Percentiles rank a stretch among this genome's conserved stretches.
Conservation (phyloP, 2,797 vertebrate genomes). For the Benthosema pterotum region DNA sequence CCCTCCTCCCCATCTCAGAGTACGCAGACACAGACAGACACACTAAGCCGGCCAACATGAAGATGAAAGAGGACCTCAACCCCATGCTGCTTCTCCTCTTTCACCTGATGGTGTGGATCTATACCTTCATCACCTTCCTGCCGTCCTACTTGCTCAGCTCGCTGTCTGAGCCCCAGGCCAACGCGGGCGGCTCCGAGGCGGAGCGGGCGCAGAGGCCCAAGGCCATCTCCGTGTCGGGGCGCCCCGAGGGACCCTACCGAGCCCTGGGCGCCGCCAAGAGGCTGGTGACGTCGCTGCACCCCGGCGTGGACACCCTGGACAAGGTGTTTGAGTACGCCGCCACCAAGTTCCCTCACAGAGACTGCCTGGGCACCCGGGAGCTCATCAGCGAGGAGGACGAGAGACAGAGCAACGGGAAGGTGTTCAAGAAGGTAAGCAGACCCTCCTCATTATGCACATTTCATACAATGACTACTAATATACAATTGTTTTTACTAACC, state of each 20-base stretch:
- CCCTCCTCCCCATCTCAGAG: background rate
- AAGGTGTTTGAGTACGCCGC: constrained; percentile 87
- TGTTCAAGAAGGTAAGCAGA: constrained; percentile 92
- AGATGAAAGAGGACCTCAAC: constrained; percentile 89
- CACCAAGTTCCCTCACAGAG: constrained; percentile 80
- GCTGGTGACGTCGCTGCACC: constrained; percentile 82
- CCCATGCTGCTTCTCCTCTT: constrained; percentile 87
- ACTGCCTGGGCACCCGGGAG: constrained; percentile 90
- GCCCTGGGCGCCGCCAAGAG: constrained; percentile 80
- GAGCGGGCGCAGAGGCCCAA: constrained; percentile 84
- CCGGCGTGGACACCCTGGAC: constrained; percentile 89
- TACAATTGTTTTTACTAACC: too few species aligned
- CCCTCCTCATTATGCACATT: background rate
- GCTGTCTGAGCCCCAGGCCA: constrained; percentile 37
- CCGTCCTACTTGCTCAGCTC: constrained; percentile 83
- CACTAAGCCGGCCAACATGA: constrained; percentile 76
- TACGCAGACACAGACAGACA: background rate
- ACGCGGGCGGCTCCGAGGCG: constrained; percentile 74
- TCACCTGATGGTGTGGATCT: constrained; percentile 85
- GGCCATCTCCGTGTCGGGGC: constrained; percentile 80
- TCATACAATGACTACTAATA: too few species aligned
- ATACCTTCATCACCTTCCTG: constrained; percentile 86
- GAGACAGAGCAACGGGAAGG: constrained; percentile 88
- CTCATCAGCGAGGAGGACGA: constrained; percentile 93
- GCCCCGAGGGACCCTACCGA: constrained; percentile 85